phyloP scores from a whole-genome alignment of 2,113 vertebrate genomes.

The Stigmatopora nigra region DNA sequence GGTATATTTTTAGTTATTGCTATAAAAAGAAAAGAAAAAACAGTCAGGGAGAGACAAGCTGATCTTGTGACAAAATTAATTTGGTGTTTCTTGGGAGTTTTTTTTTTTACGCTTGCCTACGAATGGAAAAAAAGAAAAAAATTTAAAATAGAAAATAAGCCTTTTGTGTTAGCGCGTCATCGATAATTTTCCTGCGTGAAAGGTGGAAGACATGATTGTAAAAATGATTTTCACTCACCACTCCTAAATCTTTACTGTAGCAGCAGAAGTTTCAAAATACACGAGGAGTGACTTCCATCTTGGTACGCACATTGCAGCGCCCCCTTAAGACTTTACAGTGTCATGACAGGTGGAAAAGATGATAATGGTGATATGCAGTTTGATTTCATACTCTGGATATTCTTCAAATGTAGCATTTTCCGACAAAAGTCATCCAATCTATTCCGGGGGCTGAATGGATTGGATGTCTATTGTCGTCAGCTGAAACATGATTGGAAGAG shows the following conservation, averaged over 20 bases:
- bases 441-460: too few species aligned
- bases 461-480: too few species aligned
- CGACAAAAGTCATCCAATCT: too few species aligned
- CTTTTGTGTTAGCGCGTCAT: too few species aligned
- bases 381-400: neutral
- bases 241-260: neutral
- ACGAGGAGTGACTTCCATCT: neutral
- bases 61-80: slow-evolving; percentile 1
- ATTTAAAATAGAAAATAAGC: too few species aligned
- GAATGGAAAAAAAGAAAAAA: too few species aligned
- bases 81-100: too few species aligned
- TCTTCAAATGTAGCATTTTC: too few species aligned
- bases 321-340: neutral
- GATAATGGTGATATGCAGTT: neutral
- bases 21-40: neutral
- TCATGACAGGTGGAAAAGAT: neutral
- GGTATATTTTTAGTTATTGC: neutral
- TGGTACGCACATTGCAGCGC: neutral
- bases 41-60: neutral
- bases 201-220: too few species aligned
- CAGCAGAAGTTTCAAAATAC: neutral
- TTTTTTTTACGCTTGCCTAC: too few species aligned
- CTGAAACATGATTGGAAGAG: neutral
- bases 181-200: too few species aligned
- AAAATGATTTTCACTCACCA: neutral